These are phyloP conservation scores for Planococcus citri DNA, from an alignment of 1,140 invertebrate genomes.

Conservation along the genomic window DNA sequence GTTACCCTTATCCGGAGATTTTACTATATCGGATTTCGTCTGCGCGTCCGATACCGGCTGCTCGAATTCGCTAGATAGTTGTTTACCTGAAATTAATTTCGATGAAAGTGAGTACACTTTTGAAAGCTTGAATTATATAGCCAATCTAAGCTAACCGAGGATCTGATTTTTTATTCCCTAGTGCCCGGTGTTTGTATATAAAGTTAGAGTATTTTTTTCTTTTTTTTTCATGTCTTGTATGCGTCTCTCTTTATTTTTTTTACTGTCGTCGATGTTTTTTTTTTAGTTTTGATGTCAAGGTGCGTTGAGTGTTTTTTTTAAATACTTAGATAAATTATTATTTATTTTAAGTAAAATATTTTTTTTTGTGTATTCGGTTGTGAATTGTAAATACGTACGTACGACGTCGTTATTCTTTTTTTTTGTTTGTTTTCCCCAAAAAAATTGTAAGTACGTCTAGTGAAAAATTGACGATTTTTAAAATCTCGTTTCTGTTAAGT, in stretches of 20 bases:
- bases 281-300: background rate
- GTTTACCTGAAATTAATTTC: slow-evolving; percentile 9
- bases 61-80: background rate
- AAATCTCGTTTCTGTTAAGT: too few species aligned
- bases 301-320: background rate
- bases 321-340: background rate
- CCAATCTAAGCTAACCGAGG: background rate
- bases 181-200: background rate
- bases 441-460: too few species aligned
- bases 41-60: background rate
- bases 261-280: too few species aligned
- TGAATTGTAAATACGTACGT: background rate
- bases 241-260: background rate
- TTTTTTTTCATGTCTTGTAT: background rate
- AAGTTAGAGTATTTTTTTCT: background rate
- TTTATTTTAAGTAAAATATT: background rate
- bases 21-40: slow-evolving; percentile 6
- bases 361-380: background rate
- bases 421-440: too few species aligned
- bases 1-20: background rate
- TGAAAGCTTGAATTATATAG: background rate
- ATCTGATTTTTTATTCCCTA: too few species aligned
- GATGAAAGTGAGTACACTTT: slow-evolving; percentile 14
- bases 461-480: too few species aligned
- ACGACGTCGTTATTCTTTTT: background rate